Base-by-base conservation (phyloP, 1,140 invertebrate genomes). In the Sycophaga agraensis region DNA sequence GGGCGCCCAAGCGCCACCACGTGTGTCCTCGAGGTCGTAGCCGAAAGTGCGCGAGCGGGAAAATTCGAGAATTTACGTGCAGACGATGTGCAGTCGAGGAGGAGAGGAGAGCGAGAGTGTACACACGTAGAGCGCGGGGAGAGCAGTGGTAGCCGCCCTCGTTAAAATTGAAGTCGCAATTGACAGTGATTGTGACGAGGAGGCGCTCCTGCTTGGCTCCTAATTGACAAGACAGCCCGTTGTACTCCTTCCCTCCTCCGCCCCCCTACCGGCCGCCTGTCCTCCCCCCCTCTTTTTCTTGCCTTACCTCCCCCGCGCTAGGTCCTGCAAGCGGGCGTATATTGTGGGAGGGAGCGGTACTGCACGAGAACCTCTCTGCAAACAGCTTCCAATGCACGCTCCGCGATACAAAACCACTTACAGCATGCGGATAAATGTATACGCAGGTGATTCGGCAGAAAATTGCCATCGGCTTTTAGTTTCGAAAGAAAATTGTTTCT, bases 171-270 rank as follows among this genome's bases (percentile, higher is more conserved):
- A 58, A 53, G 40, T 50, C 59, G 59, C 66, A 67, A 67, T 65
- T 65, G 66, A 67, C 63, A 65, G 66, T 65, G 66, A 67, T 65
- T 62, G 63, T 65, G 63, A 67, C 63, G 63, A 57, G 50, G 56
- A 62, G 50, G 49, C 9, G 43, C 51, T 57, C 46, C 46, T n/a
- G 51, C 37, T 43, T n/a, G 35, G 62, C 42, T 28, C 26, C 59
- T 65, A 65, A 67, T 67, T 67, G 66, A 67, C 66, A 65, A 65
- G 66, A 59, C 63, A 61, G 53, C 35, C 39, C 31, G 35, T 34
- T 50, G 53, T 19, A 26, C 22, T 4, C 28, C 24, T 9, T 14
- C 50, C 6, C 26, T 43, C 2, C 37, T 31, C 28, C 11, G 37
- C 31, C 31, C 24, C 46, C 46, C 16, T 22, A 11, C 40, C n/a